phyloP scores from a whole-genome alignment of 2,888 invertebrate species.

The Tromatobia lineatoria region DNA sequence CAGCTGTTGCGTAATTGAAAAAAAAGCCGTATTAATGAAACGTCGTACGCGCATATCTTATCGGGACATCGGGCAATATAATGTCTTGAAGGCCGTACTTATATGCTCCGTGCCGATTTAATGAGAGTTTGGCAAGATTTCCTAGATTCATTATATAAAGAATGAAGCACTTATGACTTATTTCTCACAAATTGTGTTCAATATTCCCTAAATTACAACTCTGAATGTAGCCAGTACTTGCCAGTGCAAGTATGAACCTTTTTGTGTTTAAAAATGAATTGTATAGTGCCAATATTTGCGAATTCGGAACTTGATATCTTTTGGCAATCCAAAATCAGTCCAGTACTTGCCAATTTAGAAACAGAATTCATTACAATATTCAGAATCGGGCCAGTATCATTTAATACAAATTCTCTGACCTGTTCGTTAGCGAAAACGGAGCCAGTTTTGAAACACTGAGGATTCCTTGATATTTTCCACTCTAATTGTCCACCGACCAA shows the following conservation, averaged over 20 bases:
- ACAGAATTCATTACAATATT: too few relatives aligned
- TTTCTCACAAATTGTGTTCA: background rate
- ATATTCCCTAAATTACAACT: background rate
- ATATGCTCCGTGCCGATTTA: constrained; percentile 6
- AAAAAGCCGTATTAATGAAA: constrained; percentile 69
- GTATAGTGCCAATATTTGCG: background rate
- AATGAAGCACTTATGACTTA: background rate
- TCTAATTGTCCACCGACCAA: too few relatives aligned
- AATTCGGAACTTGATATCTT: too few relatives aligned
- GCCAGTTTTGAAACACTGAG: too few relatives aligned
- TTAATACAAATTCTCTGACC: too few relatives aligned
- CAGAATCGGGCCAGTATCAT: too few relatives aligned
- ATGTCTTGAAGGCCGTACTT: constrained; percentile 51
- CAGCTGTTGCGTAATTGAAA: constrained; percentile 50
- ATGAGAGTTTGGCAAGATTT: constrained; percentile 15
- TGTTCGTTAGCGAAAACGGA: too few relatives aligned
- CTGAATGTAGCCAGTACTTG: background rate
- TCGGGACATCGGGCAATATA: constrained; percentile 72
- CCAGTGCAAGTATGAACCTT: background rate
- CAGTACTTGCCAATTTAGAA: too few relatives aligned
- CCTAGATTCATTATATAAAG: background rate
- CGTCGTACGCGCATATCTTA: constrained; percentile 70
- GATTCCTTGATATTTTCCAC: too few relatives aligned
- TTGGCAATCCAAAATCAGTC: too few relatives aligned
- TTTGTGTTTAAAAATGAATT: too few relatives aligned